phyloP scores from a whole-genome alignment of 2,888 invertebrate genomes.

The Pseudolycoriella hygida region DNA sequence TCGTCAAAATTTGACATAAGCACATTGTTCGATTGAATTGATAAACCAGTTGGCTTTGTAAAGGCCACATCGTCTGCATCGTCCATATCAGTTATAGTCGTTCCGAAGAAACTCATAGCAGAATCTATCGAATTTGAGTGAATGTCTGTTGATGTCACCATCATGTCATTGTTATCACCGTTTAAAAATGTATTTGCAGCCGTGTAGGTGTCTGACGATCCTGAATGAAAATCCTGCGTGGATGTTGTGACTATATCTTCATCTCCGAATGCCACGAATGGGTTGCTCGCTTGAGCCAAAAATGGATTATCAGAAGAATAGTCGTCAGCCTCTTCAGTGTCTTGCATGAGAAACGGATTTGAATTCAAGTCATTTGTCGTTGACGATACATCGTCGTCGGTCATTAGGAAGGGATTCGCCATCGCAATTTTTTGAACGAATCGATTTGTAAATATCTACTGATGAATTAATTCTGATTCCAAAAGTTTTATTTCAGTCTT shows the following conservation, averaged over 20 bases:
- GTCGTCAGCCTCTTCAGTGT: slow-evolving; percentile 16
- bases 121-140: slow-evolving; percentile 1
- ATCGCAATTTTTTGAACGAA: slow-evolving; percentile 30
- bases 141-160: not conserved
- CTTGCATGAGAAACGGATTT: slow-evolving; percentile 50
- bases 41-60: not conserved
- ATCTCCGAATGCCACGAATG: slow-evolving; percentile 42
- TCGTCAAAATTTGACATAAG: slow-evolving; percentile 15
- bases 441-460: slow-evolving; percentile 16
- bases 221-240: not conserved
- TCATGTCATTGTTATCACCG: not conserved
- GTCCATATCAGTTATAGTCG: slow-evolving; percentile 28
- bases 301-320: slow-evolving; percentile 49
- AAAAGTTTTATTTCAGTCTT: slow-evolving; percentile 61
- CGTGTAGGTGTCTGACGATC: not conserved
- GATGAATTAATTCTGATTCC: slow-evolving; percentile 54
- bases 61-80: slow-evolving; percentile 5
- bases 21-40: slow-evolving; percentile 20
- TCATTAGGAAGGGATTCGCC: slow-evolving; percentile 71
- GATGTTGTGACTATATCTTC: slow-evolving; percentile 10
- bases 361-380: slow-evolving; percentile 29
- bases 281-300: slow-evolving; percentile 41
- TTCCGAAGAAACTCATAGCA: slow-evolving; percentile 30
- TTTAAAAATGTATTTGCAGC: slow-evolving; percentile 9
- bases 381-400: slow-evolving; percentile 40